phyloP scores from a whole-genome alignment of 1,140 invertebrate species.

The Lucilia cuprina region DNA sequence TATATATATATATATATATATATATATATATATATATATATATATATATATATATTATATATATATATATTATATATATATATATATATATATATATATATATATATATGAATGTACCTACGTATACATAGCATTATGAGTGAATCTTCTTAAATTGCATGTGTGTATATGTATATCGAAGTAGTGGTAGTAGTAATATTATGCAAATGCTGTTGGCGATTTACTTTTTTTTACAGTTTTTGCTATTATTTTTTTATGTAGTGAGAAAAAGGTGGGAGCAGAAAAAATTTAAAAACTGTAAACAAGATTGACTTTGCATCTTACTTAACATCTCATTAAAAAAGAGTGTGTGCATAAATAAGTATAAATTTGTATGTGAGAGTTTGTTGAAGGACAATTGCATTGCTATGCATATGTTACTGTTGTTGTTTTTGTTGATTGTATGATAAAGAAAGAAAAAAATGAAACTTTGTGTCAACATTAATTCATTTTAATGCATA shows the following conservation, averaged over 20 bases:
- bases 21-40: too few relatives aligned
- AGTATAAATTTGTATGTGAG: not conserved
- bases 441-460: slow-evolving; percentile 13
- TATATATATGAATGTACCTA: not conserved
- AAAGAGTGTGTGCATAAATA: not conserved
- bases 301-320: slow-evolving; percentile 41
- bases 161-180: not conserved
- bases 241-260: not conserved
- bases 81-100: too few relatives aligned
- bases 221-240: not conserved
- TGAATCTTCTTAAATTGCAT: slow-evolving; percentile 4
- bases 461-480: slow-evolving; percentile 29
- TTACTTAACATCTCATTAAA: slow-evolving; percentile 44
- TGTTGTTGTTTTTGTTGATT: not conserved
- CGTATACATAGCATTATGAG: not conserved
- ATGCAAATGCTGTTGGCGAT: slow-evolving; percentile 30
- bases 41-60: too few relatives aligned
- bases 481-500: slow-evolving; percentile 39
- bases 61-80: too few relatives aligned
- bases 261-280: not conserved
- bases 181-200: not conserved
- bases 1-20: too few relatives aligned
- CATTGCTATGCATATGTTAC: slow-evolving; percentile 1
- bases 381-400: slow-evolving; percentile 27
- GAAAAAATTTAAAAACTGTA: slow-evolving; percentile 31